Percentiles rank a stretch among this genome's conserved stretches.
Evolutionary conservation across 2,888 invertebrate species (phyloP).

Genomic region (Dilophus febrilis): DNA sequence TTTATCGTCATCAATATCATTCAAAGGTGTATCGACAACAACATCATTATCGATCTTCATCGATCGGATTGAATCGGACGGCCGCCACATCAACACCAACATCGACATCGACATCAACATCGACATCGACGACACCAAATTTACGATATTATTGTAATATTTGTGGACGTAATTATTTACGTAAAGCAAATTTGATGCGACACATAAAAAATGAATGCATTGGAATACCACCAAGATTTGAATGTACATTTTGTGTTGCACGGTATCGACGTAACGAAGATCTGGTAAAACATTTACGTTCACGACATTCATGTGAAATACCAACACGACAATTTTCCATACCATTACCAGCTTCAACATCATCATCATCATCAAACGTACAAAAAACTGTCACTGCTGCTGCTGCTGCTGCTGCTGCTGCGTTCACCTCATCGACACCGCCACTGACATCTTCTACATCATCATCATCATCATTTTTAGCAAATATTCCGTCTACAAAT

Average conservation of each 20-base stretch:
- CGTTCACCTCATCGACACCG: too few relatives aligned
- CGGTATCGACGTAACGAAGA: conserved; percentile 19
- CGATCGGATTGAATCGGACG: too few relatives aligned
- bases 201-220: conserved; percentile 20
- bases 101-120: too few relatives aligned
- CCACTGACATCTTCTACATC: too few relatives aligned
- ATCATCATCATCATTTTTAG: too few relatives aligned
- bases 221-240: conserved; percentile 18
- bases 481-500: too few relatives aligned
- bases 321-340: conserved; percentile 6
- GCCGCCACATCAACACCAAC: too few relatives aligned
- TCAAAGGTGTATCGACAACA: too few relatives aligned
- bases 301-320: conserved; percentile 11
- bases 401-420: too few relatives aligned
- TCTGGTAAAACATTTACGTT: conserved; percentile 12
- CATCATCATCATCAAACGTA: conserved; percentile 34
- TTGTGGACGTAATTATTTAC: conserved; percentile 20
- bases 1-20: too few relatives aligned
- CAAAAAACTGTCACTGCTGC: too few relatives aligned
- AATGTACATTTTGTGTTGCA: conserved; percentile 16
- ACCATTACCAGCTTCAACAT: conserved; percentile 28
- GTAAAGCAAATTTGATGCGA: conserved; percentile 19
- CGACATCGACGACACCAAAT: background rate
- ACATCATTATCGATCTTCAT: too few relatives aligned
- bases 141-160: conserved; percentile 12